Evolutionary conservation across 2,888 invertebrate genomes (phyloP), one percentile per base, ranked within the genome.

Genomic region (Saturnia pavonia): DNA sequence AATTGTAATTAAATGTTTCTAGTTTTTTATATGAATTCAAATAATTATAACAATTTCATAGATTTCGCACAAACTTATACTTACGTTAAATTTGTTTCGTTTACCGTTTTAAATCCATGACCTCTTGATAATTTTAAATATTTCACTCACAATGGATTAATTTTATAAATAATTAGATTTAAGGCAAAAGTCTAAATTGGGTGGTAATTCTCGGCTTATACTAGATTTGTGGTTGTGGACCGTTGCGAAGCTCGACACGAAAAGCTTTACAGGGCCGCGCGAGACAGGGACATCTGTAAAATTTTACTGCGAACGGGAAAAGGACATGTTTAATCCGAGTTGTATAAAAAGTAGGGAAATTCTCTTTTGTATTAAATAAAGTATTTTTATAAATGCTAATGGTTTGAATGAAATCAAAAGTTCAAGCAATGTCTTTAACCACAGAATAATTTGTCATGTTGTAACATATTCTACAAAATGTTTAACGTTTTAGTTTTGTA

Each of bases 181-280:
- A 65, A 65, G 7, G 6, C 3, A 65, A 65, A 65, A 65, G n/a
- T 65, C 65, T 65, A 65, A 65, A 65, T 40, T 65, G 65, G 65
- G 34, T 65, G 65, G 8, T 40, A 65, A 65, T 65, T 65, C 65
- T 65, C n/a, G 65, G 65, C 40, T 65, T 65, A 65, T 11, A n/a
- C 9, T 40, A n/a, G 65, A 40, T 65, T 65, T 65, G 65, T 65
- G 65, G 14, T 40, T n/a, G 40, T 63, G 16, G 40, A 40, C n/a
- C 19, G 40, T 65, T 60, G 57, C 57, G 27, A 25, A 16, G 40
- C 7, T 6, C 40, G 40, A 40, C 40, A 12, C 8, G 40, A 65
- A 27, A 63, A 12, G 25, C 57, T 57, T 57, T 25, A 11, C 25
- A 57, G 25, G 16, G 14, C 6, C 57, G 57, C 25, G 25, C 27